Evolutionary conservation across 2,888 invertebrate species (phyloP).

Genomic region (Sialis fuliginosa): DNA sequence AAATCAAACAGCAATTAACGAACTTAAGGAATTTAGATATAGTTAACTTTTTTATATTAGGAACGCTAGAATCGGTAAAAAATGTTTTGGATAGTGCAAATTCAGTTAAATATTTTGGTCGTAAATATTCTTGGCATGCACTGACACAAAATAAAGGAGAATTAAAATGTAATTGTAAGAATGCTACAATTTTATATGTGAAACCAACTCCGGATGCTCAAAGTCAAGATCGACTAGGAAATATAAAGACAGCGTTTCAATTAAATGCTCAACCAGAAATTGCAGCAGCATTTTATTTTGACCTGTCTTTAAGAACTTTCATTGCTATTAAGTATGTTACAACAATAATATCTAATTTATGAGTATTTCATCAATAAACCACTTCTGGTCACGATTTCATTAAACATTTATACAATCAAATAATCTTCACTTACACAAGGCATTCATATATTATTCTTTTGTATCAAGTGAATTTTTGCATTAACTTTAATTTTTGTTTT

Average conservation of each 20-base stretch:
- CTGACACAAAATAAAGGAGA: slow-evolving; percentile 60
- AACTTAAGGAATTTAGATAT: slow-evolving; percentile 66
- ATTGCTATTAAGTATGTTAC: slow-evolving; percentile 48
- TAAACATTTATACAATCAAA: too few relatives aligned
- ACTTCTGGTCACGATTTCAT: not conserved
- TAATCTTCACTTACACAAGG: too few relatives aligned
- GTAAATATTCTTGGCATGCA: slow-evolving; percentile 78
- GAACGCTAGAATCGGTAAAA: slow-evolving; percentile 51
- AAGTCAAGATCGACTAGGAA: slow-evolving; percentile 50
- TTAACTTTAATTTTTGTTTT: not conserved
- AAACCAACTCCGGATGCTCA: slow-evolving; percentile 51
- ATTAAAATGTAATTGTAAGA: slow-evolving; percentile 54
- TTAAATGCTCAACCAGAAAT: slow-evolving; percentile 56
- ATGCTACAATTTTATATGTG: slow-evolving; percentile 58
- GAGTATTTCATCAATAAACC: not conserved
- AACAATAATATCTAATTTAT: too few relatives aligned
- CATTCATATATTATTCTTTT: too few relatives aligned
- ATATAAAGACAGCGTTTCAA: slow-evolving; percentile 52
- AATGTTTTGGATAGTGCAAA: slow-evolving; percentile 52
- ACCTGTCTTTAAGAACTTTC: slow-evolving; percentile 56
- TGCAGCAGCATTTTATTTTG: slow-evolving; percentile 75
- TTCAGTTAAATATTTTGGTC: slow-evolving; percentile 56
- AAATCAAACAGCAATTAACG: slow-evolving; percentile 46
- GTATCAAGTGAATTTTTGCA: not conserved
- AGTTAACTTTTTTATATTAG: slow-evolving; percentile 76